A percentile compares a stretch with the other conserved stretches of the same genome.
Evolutionary conservation across 2,888 invertebrate genomes (phyloP).

Genomic region (Merodon equestris): DNA sequence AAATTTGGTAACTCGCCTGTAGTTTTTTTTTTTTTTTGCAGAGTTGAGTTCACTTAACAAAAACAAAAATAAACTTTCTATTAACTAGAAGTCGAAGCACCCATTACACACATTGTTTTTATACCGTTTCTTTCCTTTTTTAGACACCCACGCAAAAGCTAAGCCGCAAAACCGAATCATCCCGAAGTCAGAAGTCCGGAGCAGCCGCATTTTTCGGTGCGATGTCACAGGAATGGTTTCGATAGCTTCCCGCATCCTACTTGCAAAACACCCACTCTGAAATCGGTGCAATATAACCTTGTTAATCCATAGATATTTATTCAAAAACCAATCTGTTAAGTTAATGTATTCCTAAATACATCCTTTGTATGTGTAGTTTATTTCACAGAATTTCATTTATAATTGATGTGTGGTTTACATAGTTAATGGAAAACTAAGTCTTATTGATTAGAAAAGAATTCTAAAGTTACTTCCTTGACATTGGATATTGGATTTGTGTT

Average conservation of each 20-base stretch:
- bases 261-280: conserved; percentile 23
- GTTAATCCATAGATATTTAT: conserved; percentile 45
- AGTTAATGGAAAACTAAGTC: conserved; percentile 19
- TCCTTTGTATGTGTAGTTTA: conserved; percentile 17
- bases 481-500: conserved; percentile 7
- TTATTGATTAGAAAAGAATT: conserved; percentile 5
- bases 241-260: conserved; percentile 73
- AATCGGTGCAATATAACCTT: conserved; percentile 56
- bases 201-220: conserved; percentile 90
- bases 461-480: conserved; percentile 6
- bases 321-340: conserved; percentile 45
- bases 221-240: conserved; percentile 91
- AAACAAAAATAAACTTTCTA: too few relatives aligned
- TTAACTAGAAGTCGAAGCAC: background rate
- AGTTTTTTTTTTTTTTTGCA: too few relatives aligned
- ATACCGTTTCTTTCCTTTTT: background rate
- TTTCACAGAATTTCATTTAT: conserved; percentile 24
- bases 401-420: conserved; percentile 24
- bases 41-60: too few relatives aligned
- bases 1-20: too few relatives aligned
- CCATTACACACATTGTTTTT: background rate
- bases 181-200: conserved; percentile 81
- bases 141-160: conserved; percentile 54
- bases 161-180: conserved; percentile 69
- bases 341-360: conserved; percentile 38